phyloP scores from a whole-genome alignment of 1,140 invertebrate genomes.

The Cryptotermes secundus region DNA sequence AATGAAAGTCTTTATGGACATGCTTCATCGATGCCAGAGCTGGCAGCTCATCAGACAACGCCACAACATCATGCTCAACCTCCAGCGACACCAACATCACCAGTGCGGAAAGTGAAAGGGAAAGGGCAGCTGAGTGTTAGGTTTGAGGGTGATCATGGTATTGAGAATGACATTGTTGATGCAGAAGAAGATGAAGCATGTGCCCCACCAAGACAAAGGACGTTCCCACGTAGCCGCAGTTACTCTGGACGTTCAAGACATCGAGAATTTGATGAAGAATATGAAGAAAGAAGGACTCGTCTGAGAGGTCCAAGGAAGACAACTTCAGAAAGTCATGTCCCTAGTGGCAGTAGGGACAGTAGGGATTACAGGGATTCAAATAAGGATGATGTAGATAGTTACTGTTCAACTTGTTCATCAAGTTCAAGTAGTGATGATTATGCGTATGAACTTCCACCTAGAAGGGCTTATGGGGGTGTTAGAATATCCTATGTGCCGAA shows the following conservation, averaged over 20 bases:
- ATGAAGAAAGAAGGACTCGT: slow-evolving; percentile 39
- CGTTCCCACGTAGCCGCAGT: slow-evolving; percentile 48
- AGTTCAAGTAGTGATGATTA: slow-evolving; percentile 80
- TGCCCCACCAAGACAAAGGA: slow-evolving; percentile 34
- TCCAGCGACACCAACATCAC: slow-evolving; percentile 41
- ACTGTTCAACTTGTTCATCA: slow-evolving; percentile 84
- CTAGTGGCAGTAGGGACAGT: background rate
- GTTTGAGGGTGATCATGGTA: slow-evolving; percentile 63
- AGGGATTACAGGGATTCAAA: background rate
- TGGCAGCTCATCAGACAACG: slow-evolving; percentile 46
- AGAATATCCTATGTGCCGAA: slow-evolving; percentile 87
- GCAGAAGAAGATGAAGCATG: background rate
- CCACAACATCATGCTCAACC: slow-evolving; percentile 37
- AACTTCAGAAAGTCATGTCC: slow-evolving; percentile 39
- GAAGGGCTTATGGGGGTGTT: slow-evolving; percentile 80
- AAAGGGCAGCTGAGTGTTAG: slow-evolving; percentile 55
- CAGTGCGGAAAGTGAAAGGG: slow-evolving; percentile 27
- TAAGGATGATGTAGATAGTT: slow-evolving; percentile 62
- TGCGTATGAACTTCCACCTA: slow-evolving; percentile 76
- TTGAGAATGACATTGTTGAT: slow-evolving; percentile 43
- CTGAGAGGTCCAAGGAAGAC: slow-evolving; percentile 45
- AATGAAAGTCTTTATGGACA: slow-evolving; percentile 42
- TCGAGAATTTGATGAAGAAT: background rate
- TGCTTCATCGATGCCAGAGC: slow-evolving; percentile 67
- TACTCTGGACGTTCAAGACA: slow-evolving; percentile 43